Evolutionary conservation across 2,113 vertebrate genomes (phyloP).

Genomic region (Craseonycteris thonglongyai): DNA sequence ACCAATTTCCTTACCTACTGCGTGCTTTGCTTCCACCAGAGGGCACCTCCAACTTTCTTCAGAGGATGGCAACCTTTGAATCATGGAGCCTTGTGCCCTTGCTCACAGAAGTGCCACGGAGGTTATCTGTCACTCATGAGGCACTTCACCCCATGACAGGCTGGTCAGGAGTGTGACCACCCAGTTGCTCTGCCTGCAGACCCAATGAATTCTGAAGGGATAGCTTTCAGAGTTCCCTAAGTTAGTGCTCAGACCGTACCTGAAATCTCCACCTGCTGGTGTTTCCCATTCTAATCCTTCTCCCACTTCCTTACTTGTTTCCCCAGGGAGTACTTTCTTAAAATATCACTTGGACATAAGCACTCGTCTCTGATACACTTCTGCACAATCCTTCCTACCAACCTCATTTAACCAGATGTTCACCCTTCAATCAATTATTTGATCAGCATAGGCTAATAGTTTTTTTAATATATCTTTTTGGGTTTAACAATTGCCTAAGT

Average conservation of each 20-base stretch:
- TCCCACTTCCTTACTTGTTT: background rate
- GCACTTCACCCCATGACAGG: background rate
- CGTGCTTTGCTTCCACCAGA: background rate
- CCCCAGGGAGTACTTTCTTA: background rate
- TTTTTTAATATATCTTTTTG: background rate
- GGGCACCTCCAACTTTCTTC: background rate
- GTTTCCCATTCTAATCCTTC: background rate
- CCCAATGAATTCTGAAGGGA: background rate
- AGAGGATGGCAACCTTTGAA: background rate
- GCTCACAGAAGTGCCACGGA: background rate
- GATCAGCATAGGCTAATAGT: background rate
- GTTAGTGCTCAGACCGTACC: background rate
- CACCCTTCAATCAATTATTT: background rate
- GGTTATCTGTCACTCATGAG: too few relatives aligned
- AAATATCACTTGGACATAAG: background rate
- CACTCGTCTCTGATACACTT: background rate
- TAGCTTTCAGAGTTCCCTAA: background rate
- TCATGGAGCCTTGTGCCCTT: background rate
- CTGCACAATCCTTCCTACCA: background rate
- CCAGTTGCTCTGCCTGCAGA: background rate
- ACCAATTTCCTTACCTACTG: accelerated
- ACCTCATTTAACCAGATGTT: background rate
- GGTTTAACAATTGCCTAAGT: background rate
- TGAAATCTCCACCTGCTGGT: background rate
- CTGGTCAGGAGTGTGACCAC: background rate